phyloP scores from a whole-genome alignment of 2,888 invertebrate genomes.

The Ormyrus labotus region DNA sequence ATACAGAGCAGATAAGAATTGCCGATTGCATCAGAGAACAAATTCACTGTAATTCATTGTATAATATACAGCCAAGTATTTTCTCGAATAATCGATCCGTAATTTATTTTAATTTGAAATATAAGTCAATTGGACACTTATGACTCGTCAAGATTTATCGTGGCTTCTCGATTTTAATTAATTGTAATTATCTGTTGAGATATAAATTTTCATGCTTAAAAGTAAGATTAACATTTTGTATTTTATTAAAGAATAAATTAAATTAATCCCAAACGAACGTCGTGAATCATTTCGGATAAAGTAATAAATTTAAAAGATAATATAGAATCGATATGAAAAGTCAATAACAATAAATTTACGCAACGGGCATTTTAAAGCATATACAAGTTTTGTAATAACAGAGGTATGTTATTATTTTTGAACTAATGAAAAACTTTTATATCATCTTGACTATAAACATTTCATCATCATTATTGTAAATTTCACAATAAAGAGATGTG shows the following conservation, averaged over 20 bases:
- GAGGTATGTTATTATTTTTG: too few relatives aligned
- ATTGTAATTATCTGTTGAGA: background rate
- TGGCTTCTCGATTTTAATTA: slow-evolving; percentile 29
- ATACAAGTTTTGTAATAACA: too few relatives aligned
- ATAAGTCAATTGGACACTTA: slow-evolving; percentile 4
- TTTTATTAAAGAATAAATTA: slow-evolving; percentile 18
- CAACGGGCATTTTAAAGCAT: background rate
- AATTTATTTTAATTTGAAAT: slow-evolving; percentile 10
- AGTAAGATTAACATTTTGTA: slow-evolving; percentile 14
- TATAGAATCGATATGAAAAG: slow-evolving; percentile 14
- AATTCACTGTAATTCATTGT: slow-evolving; percentile 15
- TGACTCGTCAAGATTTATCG: slow-evolving; percentile 24
- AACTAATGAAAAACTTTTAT: too few relatives aligned
- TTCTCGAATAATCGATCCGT: background rate
- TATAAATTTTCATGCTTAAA: slow-evolving; percentile 15
- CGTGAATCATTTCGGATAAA: slow-evolving; percentile 2
- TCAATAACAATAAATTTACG: slow-evolving; percentile 12
- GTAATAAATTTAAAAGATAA: slow-evolving; percentile 27
- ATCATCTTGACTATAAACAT: background rate
- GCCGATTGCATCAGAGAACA: slow-evolving; percentile 5
- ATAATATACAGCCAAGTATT: slow-evolving; percentile 5
- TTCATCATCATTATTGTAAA: slow-evolving; percentile 11
- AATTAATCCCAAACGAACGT: background rate
- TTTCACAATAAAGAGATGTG: slow-evolving; percentile 32
- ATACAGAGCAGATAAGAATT: slow-evolving; percentile 18